Conservation (phyloP, 2,797 vertebrate genomes). For the Gallinago solitaria region DNA sequence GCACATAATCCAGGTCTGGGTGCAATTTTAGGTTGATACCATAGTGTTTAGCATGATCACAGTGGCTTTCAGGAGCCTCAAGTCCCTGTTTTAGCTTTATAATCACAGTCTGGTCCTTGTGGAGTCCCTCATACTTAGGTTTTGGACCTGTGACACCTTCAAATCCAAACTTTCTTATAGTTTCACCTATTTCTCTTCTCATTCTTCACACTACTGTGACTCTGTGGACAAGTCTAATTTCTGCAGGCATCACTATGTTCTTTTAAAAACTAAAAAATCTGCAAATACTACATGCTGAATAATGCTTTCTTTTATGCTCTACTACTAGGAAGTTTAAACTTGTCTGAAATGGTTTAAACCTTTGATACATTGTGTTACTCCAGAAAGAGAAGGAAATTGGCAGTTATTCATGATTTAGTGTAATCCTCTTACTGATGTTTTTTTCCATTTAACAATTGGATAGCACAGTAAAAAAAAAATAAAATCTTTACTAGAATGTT, state of each 20-base stretch:
- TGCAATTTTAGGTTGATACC: neutral
- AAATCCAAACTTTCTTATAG: neutral
- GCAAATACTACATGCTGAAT: neutral
- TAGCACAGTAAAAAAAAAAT: neutral
- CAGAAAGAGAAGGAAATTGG: slow-evolving; percentile 15
- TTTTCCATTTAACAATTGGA: slow-evolving; percentile 2
- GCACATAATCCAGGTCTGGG: neutral
- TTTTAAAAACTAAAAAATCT: neutral
- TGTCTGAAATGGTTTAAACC: slow-evolving; percentile 7
- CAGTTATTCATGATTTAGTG: slow-evolving; percentile 11
- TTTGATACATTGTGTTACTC: neutral
- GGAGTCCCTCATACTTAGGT: neutral
- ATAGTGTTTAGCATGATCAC: neutral
- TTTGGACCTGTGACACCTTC: neutral
- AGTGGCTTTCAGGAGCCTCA: neutral
- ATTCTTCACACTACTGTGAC: neutral
- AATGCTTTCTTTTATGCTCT: neutral
- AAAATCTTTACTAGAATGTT: neutral
- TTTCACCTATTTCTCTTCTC: neutral
- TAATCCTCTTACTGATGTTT: neutral
- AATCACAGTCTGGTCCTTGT: neutral
- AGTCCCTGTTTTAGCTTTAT: neutral
- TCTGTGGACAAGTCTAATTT: neutral
- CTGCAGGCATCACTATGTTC: neutral
- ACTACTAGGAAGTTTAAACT: neutral